Evolutionary conservation across 2,888 invertebrate species (phyloP).

Genomic region (Agonopterix arenella): DNA sequence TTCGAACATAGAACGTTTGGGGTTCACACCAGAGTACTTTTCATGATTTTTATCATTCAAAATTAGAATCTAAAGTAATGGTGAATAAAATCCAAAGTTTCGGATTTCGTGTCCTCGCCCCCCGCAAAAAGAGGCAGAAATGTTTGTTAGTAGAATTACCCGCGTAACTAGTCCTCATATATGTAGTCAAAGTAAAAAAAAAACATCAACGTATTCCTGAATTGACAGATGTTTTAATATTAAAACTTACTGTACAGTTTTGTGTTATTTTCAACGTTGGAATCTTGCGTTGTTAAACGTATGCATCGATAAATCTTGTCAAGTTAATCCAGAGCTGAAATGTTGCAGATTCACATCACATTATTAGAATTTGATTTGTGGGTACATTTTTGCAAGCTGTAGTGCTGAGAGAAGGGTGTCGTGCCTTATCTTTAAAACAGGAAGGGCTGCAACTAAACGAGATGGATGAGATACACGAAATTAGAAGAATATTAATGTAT

Average conservation of each 20-base stretch:
- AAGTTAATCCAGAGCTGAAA: conserved; percentile 32
- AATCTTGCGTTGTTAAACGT: conserved; percentile 12
- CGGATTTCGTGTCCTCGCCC: too few relatives aligned
- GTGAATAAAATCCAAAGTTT: too few relatives aligned
- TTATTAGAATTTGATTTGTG: conserved; percentile 12
- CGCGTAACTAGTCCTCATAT: too few relatives aligned
- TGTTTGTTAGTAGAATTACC: too few relatives aligned
- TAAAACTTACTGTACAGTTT: not conserved
- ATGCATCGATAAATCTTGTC: conserved; percentile 38
- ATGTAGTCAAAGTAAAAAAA: too few relatives aligned
- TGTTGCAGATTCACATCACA: conserved; percentile 28
- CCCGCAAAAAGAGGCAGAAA: too few relatives aligned
- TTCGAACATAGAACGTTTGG: too few relatives aligned
- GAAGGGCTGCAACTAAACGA: not conserved
- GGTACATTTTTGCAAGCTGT: conserved; percentile 26
- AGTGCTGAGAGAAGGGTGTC: conserved; percentile 25
- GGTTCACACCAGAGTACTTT: too few relatives aligned
- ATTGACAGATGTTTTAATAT: too few relatives aligned
- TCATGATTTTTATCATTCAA: too few relatives aligned
- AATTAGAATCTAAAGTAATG: too few relatives aligned
- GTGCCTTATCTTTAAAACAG: conserved; percentile 62
- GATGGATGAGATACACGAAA: not conserved
- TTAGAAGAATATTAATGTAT: not conserved
- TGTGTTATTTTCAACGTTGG: conserved; percentile 3
- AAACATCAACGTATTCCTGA: too few relatives aligned